Base-by-base conservation (phyloP, 1,140 invertebrate genomes). In the Calliopsis andreniformis region DNA sequence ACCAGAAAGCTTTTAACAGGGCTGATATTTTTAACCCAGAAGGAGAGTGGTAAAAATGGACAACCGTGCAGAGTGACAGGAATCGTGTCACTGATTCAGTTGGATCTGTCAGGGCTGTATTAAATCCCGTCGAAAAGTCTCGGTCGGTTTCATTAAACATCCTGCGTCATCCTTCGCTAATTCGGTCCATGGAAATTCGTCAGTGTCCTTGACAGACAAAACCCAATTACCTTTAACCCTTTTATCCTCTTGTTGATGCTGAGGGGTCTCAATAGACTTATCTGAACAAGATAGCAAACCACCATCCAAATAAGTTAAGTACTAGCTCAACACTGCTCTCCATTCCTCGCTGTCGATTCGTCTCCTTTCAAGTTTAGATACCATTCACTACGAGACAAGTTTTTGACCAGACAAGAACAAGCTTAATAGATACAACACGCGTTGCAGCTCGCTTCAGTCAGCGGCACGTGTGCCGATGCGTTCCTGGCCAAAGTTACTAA, bases 1-100 rank as follows among this genome's bases (percentile, higher is more conserved):
- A 71, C 45, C 69, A 64, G 23, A 64, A 63, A 63, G 69, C 69
- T 72, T 72, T 72, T 23, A 64, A 53, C 69, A 32, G 35, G 20
- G 47, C 7, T 12, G 68, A 64, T 72, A 72, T 72, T 72, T 72
- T 72, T 72, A 72, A 64, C 69, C 18, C n/a, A 10, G 2, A 12
- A 23, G 47, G 20, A 20, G 32, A 18, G 5, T 7, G 18, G 45
- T 18, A 32, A 39, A 14, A 72, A 63, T 39, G 47, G n/a, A 20
- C 39, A 30, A 39, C 6, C 23, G 42, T 16, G 4, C 5, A 16
- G 5, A 16, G 5, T 16, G 23, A 53, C 45, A 16, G 32, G 0
- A 25, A 42, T 42, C 47, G 45, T 63, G 59, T 53, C 69, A 23
- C 35, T 23, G 45, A 72, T 53, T 72, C 18, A 18, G 23, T 12